These are phyloP conservation scores for Climacteris rufus DNA, from an alignment of 2,113 vertebrate species.

Conservation along the genomic window DNA sequence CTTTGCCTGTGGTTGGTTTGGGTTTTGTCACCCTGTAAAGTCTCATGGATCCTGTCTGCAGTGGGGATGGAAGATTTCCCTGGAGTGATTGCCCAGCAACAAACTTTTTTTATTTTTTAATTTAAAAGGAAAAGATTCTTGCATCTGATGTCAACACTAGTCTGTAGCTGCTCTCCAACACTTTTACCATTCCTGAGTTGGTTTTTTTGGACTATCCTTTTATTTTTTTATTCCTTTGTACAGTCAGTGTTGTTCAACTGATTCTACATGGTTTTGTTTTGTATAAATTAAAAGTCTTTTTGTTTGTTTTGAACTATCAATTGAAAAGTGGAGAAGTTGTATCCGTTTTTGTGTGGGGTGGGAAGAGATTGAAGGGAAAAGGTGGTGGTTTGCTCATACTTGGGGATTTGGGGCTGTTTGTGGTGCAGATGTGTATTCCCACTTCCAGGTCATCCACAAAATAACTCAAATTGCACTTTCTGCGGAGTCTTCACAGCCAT, in stretches of 20 bases:
- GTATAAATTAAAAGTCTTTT: slow-evolving; percentile 59
- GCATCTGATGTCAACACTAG: slow-evolving; percentile 67
- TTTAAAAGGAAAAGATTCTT: slow-evolving; percentile 27
- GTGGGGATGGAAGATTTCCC: background rate
- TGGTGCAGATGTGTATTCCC: background rate
- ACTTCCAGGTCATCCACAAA: background rate
- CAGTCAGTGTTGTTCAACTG: slow-evolving; percentile 66
- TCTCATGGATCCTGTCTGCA: background rate
- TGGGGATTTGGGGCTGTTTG: background rate
- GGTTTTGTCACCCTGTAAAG: background rate
- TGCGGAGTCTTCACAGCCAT: no score
- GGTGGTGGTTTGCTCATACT: background rate
- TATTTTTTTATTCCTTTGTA: slow-evolving; percentile 71
- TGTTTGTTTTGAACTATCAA: background rate
- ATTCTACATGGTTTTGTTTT: slow-evolving; percentile 38
- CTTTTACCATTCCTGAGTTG: slow-evolving; percentile 51
- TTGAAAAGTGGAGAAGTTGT: background rate
- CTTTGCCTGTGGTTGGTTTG: background rate
- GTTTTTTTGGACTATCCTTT: slow-evolving; percentile 9
- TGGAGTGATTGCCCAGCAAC: background rate
- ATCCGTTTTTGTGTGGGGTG: rapidly evolving
- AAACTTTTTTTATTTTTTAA: background rate
- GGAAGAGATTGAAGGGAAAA: background rate
- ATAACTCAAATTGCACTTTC: rapidly evolving
- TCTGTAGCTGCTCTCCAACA: slow-evolving; percentile 59